Percentiles rank a stretch among this genome's conserved stretches.
Evolutionary conservation across 2,888 invertebrate species (phyloP).

Genomic region (Campopleginae sp.): DNA sequence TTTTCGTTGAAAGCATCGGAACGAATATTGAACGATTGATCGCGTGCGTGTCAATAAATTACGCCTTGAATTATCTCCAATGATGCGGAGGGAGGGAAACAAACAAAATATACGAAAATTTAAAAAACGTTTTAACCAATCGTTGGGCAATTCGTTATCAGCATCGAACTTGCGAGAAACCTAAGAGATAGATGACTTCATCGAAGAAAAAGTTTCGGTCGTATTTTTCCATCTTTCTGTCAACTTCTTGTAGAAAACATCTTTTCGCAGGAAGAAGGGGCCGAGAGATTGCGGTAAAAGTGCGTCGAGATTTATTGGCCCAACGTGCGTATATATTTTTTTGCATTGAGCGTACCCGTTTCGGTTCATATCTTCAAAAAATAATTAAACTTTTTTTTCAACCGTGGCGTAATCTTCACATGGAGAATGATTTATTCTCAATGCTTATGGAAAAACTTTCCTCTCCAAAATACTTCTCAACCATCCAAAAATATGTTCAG

Average conservation of each 20-base stretch:
- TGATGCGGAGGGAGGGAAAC: neutral
- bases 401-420: neutral
- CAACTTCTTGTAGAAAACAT: conserved; percentile 12
- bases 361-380: neutral
- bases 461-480: neutral
- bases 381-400: neutral
- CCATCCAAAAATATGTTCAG: neutral
- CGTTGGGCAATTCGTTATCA: conserved; percentile 45
- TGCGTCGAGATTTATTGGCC: conserved; percentile 29
- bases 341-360: neutral
- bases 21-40: conserved; percentile 39
- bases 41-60: conserved; percentile 50
- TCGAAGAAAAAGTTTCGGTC: neutral
- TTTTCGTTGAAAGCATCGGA: conserved; percentile 27
- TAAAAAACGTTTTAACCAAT: conserved; percentile 25
- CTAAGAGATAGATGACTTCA: conserved; percentile 22
- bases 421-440: neutral
- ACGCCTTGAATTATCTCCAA: conserved; percentile 21
- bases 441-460: neutral
- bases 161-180: conserved; percentile 39
- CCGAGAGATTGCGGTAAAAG: conserved; percentile 43
- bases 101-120: conserved; percentile 37
- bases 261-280: neutral
- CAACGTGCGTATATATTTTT: neutral
- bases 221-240: conserved; percentile 27